Evolutionary conservation across 2,888 invertebrate genomes (phyloP), one percentile per base, ranked within the genome.

Genomic region (Epistrophe grossulariae): DNA sequence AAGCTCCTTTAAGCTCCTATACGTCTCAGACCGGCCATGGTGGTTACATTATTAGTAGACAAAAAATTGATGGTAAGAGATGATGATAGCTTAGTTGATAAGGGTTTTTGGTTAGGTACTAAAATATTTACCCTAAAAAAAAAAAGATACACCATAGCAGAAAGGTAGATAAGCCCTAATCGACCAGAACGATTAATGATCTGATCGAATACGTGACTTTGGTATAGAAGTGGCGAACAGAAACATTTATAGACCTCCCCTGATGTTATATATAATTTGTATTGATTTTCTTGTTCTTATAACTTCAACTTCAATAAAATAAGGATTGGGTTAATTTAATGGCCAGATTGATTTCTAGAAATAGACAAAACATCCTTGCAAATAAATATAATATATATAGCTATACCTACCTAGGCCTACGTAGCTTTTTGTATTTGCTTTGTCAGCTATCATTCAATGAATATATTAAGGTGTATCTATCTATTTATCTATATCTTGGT

Each of bases 131-230:
- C 43, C 59, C 13, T 50, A 31, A 8, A 38, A 60, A 59, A 31
- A 8, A 38, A 60, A 59, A 59, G 17, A n/a, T 43, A 38, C 43
- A 19, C 24, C 55, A 8, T n/a, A 2, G 24, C 24, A 31, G 11
- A 43, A 62, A 74, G 24, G 43, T 43, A 40, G 24, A 40, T 62
- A 28, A 43, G 43, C 10, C 79, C 24, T 50, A 62, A 85, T 78
- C 68, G 57, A 70, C 70, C 13, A 35, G 50, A 70, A 50, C 73
- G 64, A 64, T 66, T 74, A 70, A 71, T 82, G 70, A 62, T 60
- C 35, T 59, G 50, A n/a, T 59, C 13, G 8, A 24, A 17, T 4
- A 45, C 43, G 15, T 45, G 50, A 66, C 66, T 50, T 35, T 6
- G n/a, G n/a, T 2, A n/a, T n/a, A 70, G 8, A 8, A 40, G 24